These are phyloP conservation scores for Dasysyrphus albostriatus DNA, from an alignment of 2,888 invertebrate species.

Conservation along the genomic window DNA sequence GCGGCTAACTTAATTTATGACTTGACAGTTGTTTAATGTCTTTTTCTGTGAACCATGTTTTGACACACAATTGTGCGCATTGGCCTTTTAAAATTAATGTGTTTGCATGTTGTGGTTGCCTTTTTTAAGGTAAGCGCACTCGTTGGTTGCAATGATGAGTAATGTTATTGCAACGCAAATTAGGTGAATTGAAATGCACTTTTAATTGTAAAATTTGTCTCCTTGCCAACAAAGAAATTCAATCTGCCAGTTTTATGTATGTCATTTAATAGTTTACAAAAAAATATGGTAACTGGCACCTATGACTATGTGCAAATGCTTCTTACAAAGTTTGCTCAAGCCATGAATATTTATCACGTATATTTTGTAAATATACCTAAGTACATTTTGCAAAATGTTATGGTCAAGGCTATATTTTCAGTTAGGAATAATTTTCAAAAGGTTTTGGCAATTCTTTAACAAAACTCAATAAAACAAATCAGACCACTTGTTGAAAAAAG, in stretches of 20 bases:
- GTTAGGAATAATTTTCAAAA: too few species aligned
- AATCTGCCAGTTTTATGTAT: not conserved
- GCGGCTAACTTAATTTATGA: constrained; percentile 70
- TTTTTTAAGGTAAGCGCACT: not conserved
- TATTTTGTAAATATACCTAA: too few species aligned
- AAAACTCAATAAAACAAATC: too few species aligned
- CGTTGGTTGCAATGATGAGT: constrained; percentile 45
- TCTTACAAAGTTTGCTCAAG: too few species aligned
- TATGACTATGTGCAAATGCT: too few species aligned
- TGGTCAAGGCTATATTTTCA: too few species aligned
- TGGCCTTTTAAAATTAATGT: constrained; percentile 43
- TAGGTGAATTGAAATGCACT: constrained; percentile 23
- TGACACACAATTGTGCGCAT: constrained; percentile 57
- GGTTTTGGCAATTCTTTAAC: too few species aligned
- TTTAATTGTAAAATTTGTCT: constrained; percentile 18
- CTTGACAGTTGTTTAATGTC: constrained; percentile 74
- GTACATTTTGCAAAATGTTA: too few species aligned
- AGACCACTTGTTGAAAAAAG: too few species aligned
- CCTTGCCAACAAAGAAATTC: constrained; percentile 3
- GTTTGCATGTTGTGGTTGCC: constrained; percentile 42
- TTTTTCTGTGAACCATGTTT: constrained; percentile 72
- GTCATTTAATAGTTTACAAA: not conserved
- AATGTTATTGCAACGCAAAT: constrained; percentile 51
- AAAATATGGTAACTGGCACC: too few species aligned
- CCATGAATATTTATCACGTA: too few species aligned